Conservation (phyloP, 2,113 vertebrate species). For the Puntigrus tetrazona region DNA sequence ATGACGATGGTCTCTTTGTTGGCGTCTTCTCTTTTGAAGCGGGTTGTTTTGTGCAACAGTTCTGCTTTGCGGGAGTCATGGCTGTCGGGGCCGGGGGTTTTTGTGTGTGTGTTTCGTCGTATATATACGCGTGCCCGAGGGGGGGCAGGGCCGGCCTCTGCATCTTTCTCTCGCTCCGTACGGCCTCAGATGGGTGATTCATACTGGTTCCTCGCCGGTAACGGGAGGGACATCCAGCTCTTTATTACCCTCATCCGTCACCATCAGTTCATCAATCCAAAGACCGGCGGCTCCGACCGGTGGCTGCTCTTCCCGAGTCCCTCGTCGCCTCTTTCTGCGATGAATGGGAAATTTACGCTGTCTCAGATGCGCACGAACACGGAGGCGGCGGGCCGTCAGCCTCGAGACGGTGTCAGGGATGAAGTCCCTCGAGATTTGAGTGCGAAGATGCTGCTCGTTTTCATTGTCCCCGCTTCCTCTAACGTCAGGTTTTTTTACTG, state of each 20-base stretch:
- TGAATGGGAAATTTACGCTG: slow-evolving; percentile 71
- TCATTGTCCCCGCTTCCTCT: background rate
- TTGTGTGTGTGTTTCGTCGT: slow-evolving; percentile 2
- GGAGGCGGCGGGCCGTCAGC: slow-evolving; percentile 47
- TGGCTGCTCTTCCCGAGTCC: slow-evolving; percentile 54
- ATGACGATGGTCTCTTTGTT: slow-evolving; percentile 45
- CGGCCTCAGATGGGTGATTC: slow-evolving; percentile 75
- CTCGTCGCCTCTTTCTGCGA: slow-evolving; percentile 69
- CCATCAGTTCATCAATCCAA: slow-evolving; percentile 76
- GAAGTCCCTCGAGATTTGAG: background rate
- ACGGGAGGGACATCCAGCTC: slow-evolving; percentile 78
- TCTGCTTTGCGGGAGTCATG: slow-evolving; percentile 55
- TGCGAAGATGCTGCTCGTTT: background rate
- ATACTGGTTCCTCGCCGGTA: slow-evolving; percentile 74
- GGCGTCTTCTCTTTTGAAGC: slow-evolving; percentile 54
- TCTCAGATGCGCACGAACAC: slow-evolving; percentile 48
- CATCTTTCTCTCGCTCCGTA: slow-evolving; percentile 56
- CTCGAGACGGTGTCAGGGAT: slow-evolving; percentile 18
- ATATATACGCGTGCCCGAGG: background rate
- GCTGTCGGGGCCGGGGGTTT: background rate
- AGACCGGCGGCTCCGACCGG: slow-evolving; percentile 65
- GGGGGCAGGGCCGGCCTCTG: slow-evolving; percentile 18
- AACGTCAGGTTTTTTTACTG: background rate
- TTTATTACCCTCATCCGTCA: slow-evolving; percentile 82
- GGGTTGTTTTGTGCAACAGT: slow-evolving; percentile 48